Evolutionary conservation across 2,797 vertebrate species (phyloP), one percentile per base, ranked within the genome.

Genomic region (Philypnodon macrostomus): DNA sequence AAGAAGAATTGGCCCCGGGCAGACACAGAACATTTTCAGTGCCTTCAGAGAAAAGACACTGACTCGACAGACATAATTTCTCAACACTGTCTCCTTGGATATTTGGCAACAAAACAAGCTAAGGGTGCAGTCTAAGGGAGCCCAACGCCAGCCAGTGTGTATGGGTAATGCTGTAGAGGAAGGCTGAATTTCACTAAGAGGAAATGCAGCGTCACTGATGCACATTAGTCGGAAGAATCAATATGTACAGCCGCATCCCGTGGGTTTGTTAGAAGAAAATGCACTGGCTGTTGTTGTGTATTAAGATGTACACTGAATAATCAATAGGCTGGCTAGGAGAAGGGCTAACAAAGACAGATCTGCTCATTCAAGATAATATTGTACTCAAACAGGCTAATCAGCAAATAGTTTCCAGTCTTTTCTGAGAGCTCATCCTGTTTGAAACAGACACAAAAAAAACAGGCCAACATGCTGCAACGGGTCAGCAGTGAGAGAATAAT

Each of bases 141-240:
- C 26, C 42, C 41, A 58, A 38, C 35, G 26, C 2, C 2, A 52
- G 72, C 33, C 67, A n/a, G n/a, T n/a, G n/a, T n/a, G n/a, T n/a
- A n/a, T n/a, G n/a, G 60, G 38, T 30, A 56, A 65, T 60, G 60
- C 71, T 62, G 53, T 30, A 58, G 41, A 53, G 35, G 50, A 46
- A 53, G 74, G 40, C 57, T 58, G 47, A 53, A 52, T 73, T 75
- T 74, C 76, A 69, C 69, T 63, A 41, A 44, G 37, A 52, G 14
- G 0, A 10, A 61, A 49, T 24, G 44, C 38, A 49, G 61, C 58
- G 39, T 32, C 27, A 37, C 53, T 17, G 57, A 72, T 32, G 38
- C 50, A 47, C 60, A 70, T 70, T 63, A 61, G 61, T 31, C 32
- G 14, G 45, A 23, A 53, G 38, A 56, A 75, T 85, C 77, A 58